phyloP scores from a whole-genome alignment of 2,113 vertebrate genomes.

The Callipepla californica region DNA sequence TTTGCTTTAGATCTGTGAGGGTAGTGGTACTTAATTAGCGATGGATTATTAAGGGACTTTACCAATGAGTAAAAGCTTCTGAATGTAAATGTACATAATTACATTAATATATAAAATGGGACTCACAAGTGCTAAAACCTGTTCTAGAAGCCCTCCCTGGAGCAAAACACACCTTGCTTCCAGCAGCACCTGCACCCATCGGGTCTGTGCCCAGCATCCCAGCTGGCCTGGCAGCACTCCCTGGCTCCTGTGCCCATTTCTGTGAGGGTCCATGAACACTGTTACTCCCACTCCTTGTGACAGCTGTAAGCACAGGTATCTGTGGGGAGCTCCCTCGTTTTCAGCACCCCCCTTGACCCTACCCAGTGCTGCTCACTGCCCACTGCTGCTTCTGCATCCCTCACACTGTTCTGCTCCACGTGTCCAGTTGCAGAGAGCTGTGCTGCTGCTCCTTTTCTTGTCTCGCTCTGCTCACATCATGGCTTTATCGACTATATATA shows the following conservation, averaged over 20 bases:
- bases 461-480: neutral
- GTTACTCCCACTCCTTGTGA: fast-evolving
- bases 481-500: neutral
- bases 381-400: neutral
- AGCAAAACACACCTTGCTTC: fast-evolving
- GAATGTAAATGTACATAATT: neutral
- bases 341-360: fast-evolving
- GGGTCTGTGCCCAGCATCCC: neutral
- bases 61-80: neutral
- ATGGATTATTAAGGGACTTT: conserved; percentile 27
- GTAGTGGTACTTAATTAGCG: conserved; percentile 47
- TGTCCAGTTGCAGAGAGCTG: fast-evolving
- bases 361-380: fast-evolving
- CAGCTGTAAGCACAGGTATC: fast-evolving
- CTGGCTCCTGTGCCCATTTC: neutral
- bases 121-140: neutral
- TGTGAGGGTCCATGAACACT: fast-evolving
- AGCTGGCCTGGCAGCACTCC: neutral
- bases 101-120: neutral
- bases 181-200: neutral
- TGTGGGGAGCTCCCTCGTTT: neutral
- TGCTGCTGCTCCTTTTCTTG: neutral
- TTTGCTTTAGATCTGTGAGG: neutral
- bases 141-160: neutral
- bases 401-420: neutral